Percentiles rank a stretch among this genome's conserved stretches.
Evolutionary conservation across 2,113 vertebrate species (phyloP).

Genomic region (Neodontobutis hainanensis): DNA sequence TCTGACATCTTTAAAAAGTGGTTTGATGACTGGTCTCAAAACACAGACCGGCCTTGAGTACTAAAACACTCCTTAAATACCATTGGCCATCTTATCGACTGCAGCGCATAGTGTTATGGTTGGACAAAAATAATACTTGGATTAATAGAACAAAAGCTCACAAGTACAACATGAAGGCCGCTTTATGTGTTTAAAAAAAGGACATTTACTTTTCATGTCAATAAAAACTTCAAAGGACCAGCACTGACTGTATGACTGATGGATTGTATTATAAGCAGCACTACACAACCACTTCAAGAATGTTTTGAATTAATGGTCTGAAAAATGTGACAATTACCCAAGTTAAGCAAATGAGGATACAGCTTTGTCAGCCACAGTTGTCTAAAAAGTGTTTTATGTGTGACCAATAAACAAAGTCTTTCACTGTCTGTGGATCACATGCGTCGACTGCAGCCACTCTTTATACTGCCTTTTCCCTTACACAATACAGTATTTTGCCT

Average conservation of each 20-base stretch:
- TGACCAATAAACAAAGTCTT: not conserved
- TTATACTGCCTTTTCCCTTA: too few relatives aligned
- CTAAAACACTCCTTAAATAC: too few relatives aligned
- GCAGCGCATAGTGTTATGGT: too few relatives aligned
- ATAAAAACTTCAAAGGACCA: not conserved
- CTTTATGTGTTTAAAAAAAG: not conserved
- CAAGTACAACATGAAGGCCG: too few relatives aligned
- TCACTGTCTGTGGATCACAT: not conserved
- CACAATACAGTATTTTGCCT: not conserved
- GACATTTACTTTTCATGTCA: not conserved
- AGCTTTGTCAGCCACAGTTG: not conserved
- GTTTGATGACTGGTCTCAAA: too few relatives aligned
- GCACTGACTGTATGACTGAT: not conserved
- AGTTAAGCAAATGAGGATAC: not conserved
- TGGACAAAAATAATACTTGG: too few relatives aligned
- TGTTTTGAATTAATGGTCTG: not conserved
- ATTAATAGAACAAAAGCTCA: too few relatives aligned
- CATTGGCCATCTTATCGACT: too few relatives aligned
- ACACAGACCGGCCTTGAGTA: too few relatives aligned
- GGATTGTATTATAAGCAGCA: not conserved
- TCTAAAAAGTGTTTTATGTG: not conserved
- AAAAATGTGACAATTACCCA: not conserved
- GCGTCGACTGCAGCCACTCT: not conserved
- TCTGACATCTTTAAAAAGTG: too few relatives aligned
- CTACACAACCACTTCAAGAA: not conserved